phyloP scores from a whole-genome alignment of 2,113 vertebrate species.

The Bombycilla garrulus region DNA sequence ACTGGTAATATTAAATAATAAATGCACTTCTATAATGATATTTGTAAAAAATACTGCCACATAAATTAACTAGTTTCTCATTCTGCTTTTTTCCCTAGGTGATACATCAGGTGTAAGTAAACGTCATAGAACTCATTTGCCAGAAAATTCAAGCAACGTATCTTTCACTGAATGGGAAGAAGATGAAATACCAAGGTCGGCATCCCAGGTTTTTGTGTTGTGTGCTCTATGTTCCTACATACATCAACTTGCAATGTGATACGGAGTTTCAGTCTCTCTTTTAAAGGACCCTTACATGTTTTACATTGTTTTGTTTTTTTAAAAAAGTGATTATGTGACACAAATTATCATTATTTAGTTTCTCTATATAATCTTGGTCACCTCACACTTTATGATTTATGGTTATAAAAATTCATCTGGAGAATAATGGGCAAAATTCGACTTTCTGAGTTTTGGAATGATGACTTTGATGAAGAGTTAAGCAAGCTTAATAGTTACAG shows the following conservation, averaged over 20 bases:
- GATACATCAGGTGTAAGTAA: constrained; percentile 47
- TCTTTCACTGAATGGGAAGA: constrained; percentile 85
- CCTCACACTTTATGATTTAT: neutral
- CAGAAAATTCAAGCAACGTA: constrained; percentile 72
- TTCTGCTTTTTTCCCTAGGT: constrained; percentile 58
- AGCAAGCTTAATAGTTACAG: neutral
- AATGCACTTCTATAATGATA: neutral
- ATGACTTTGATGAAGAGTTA: neutral
- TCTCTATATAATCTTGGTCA: neutral
- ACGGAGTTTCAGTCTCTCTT: neutral
- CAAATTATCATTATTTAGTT: neutral
- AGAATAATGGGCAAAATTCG: neutral
- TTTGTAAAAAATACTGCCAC: neutral
- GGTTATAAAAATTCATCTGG: neutral
- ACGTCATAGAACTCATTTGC: constrained; percentile 60
- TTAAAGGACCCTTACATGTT: neutral
- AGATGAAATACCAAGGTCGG: constrained; percentile 89
- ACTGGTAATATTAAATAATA: neutral
- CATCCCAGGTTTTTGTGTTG: neutral
- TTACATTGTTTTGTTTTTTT: no score
- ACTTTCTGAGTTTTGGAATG: neutral
- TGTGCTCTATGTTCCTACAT: neutral
- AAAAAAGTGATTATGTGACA: no score
- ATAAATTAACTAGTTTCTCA: neutral
- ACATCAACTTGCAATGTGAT: neutral